Conservation (phyloP, 2,888 invertebrate genomes). For the Charanyca ferruginea region DNA sequence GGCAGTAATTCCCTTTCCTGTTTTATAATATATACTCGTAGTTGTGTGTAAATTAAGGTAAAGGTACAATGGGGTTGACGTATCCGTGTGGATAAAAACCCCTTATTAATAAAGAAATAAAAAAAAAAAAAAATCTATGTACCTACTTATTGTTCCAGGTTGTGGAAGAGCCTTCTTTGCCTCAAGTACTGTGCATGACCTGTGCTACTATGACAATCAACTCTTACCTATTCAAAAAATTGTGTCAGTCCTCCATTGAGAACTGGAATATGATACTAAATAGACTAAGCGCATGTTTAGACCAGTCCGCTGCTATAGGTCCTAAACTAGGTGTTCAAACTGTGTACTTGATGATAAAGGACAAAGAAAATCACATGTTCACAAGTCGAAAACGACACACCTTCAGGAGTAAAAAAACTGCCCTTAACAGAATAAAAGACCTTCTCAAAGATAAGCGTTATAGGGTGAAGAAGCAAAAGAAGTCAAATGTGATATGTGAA, state of each 20-base stretch:
- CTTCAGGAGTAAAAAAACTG: conserved; percentile 69
- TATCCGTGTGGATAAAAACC: too few relatives aligned
- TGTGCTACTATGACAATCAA: conserved; percentile 77
- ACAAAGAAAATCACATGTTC: conserved; percentile 72
- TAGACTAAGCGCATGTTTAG: conserved; percentile 67
- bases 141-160: conserved; percentile 70
- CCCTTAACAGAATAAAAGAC: conserved; percentile 74
- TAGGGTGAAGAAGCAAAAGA: conserved; percentile 62
- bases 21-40: too few relatives aligned
- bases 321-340: conserved; percentile 67
- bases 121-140: background rate
- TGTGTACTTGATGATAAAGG: conserved; percentile 74
- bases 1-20: too few relatives aligned
- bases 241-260: conserved; percentile 73
- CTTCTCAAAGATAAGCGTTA: conserved; percentile 70
- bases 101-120: too few relatives aligned
- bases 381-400: conserved; percentile 71
- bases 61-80: too few relatives aligned
- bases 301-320: conserved; percentile 65
- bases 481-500: conserved; percentile 70
- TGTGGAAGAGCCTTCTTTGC: conserved; percentile 71
- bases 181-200: conserved; percentile 76
- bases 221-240: conserved; percentile 78
- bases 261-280: conserved; percentile 74
- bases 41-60: too few relatives aligned